Conservation (phyloP, 2,113 vertebrate species). For the Progne subis region DNA sequence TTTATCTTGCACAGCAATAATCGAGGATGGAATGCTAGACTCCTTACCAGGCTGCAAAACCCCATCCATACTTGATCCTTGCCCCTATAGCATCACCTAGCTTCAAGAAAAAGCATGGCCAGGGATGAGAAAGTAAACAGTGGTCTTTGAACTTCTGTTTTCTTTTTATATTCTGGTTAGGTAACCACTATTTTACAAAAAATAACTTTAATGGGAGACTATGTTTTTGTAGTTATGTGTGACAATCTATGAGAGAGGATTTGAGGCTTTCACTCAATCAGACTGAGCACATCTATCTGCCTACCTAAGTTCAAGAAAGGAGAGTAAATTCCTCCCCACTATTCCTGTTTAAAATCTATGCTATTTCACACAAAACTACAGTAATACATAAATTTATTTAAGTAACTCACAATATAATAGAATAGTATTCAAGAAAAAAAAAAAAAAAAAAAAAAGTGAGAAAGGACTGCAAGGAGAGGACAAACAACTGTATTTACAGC, state of each 20-base stretch:
- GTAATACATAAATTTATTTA: background rate
- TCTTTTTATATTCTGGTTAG: background rate
- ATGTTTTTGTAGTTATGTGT: background rate
- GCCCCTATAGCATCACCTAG: background rate
- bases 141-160: background rate
- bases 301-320: background rate
- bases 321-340: background rate
- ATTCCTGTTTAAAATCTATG: background rate
- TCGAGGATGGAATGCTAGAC: background rate
- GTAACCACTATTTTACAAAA: background rate
- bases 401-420: background rate
- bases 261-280: background rate
- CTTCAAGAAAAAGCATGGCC: background rate
- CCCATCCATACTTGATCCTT: background rate
- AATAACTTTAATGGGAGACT: background rate
- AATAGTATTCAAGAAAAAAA: background rate
- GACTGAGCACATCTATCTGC: background rate
- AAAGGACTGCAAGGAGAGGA: background rate
- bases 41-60: background rate
- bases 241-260: background rate
- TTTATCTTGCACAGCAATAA: background rate
- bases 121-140: background rate
- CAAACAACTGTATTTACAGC: background rate
- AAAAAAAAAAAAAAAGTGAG: background rate
- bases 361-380: background rate